Evolutionary conservation across 2,797 vertebrate genomes (phyloP).

Genomic region (Salmo trutta): DNA sequence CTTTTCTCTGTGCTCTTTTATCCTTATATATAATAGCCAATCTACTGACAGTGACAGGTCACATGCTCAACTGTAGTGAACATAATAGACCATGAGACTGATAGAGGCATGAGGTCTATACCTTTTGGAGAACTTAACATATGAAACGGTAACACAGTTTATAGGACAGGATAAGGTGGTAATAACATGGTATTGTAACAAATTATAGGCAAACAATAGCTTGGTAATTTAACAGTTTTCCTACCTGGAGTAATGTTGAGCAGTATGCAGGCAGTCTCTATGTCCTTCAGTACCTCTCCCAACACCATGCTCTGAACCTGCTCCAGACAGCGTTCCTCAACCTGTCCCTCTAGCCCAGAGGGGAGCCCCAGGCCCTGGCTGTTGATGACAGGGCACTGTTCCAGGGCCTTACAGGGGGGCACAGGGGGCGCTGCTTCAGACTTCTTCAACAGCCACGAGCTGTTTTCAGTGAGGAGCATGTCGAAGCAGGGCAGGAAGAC

Average conservation of each 20-base stretch:
- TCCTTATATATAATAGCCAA: background rate
- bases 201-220: background rate
- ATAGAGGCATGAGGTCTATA: background rate
- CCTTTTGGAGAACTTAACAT: background rate
- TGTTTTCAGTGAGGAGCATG: slow-evolving; percentile 76
- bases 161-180: background rate
- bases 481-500: slow-evolving; percentile 85
- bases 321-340: slow-evolving; percentile 89
- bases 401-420: slow-evolving; percentile 37
- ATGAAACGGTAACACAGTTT: background rate
- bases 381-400: slow-evolving; percentile 78
- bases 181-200: background rate
- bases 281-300: slow-evolving; percentile 93
- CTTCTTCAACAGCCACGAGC: slow-evolving; percentile 74
- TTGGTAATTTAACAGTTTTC: slow-evolving; percentile 8
- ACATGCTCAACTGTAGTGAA: too few species aligned
- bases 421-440: slow-evolving; percentile 45
- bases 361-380: slow-evolving; percentile 63
- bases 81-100: background rate
- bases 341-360: slow-evolving; percentile 73
- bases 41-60: background rate
- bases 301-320: slow-evolving; percentile 95
- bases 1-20: background rate
- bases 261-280: slow-evolving; percentile 94
- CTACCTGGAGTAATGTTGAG: slow-evolving; percentile 91